A percentile compares a stretch with the other conserved stretches of the same genome.
These are phyloP conservation scores for Horisme vitalbata DNA, from an alignment of 2,888 invertebrate genomes.

Conservation along the genomic window DNA sequence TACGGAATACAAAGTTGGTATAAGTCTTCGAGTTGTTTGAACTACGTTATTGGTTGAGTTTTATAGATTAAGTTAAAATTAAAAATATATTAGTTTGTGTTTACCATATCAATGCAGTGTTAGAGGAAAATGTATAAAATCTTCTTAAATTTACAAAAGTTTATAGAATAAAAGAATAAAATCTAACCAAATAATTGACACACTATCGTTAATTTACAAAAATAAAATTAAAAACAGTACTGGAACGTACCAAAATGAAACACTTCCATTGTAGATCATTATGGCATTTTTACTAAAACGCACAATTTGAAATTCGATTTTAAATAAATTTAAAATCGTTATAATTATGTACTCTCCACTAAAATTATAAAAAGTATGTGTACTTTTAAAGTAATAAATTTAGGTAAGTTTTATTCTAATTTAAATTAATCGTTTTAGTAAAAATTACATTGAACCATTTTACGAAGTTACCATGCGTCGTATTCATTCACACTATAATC, in stretches of 20 bases:
- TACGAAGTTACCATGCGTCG: conserved; percentile 10
- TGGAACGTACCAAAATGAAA: conserved; percentile 45
- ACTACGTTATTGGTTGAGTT: too few species aligned
- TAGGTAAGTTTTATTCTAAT: too few species aligned
- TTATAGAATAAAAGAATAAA: not conserved
- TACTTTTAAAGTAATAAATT: too few species aligned
- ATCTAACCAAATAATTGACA: conserved; percentile 48
- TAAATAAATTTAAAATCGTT: too few species aligned
- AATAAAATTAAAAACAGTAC: conserved; percentile 41
- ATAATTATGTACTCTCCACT: too few species aligned
- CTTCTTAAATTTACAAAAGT: not conserved
- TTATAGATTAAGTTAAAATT: not conserved
- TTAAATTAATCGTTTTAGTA: conserved; percentile 19
- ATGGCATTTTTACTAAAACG: conserved; percentile 28
- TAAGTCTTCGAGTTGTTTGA: too few species aligned
- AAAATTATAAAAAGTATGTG: too few species aligned
- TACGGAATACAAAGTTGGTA: too few species aligned
- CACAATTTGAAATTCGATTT: too few species aligned
- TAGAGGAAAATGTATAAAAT: not conserved
- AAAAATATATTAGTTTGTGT: too few species aligned
- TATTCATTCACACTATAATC: conserved; percentile 10
- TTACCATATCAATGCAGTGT: too few species aligned
- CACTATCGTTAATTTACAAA: conserved; percentile 38
- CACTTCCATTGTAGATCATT: conserved; percentile 32
- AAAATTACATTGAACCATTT: conserved; percentile 13